A percentile compares a stretch with the other conserved stretches of the same genome.
phyloP scores from a whole-genome alignment of 2,797 vertebrate species.

The Pelobates cultripes region DNA sequence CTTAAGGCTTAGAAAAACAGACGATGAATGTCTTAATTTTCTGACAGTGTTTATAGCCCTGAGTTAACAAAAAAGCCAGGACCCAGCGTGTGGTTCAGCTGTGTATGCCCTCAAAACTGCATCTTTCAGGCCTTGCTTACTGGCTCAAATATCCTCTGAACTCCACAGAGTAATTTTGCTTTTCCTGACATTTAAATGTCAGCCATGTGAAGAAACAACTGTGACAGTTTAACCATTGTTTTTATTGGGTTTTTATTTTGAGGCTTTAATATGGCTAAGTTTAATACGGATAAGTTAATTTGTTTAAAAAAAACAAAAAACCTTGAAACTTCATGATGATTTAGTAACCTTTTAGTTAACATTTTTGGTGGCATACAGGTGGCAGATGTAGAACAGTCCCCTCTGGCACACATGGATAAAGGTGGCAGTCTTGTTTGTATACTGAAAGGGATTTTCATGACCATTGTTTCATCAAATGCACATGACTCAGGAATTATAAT shows the following conservation, averaged over 20 bases:
- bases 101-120: slow-evolving; percentile 19
- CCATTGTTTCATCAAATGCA: no score
- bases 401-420: no score
- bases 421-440: no score
- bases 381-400: not conserved
- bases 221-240: slow-evolving; percentile 8
- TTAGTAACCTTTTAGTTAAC: not conserved
- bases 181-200: slow-evolving; percentile 49
- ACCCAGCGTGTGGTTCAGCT: slow-evolving; percentile 41
- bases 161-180: slow-evolving; percentile 21
- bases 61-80: slow-evolving; percentile 26
- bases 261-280: not conserved
- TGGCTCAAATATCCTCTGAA: slow-evolving; percentile 24
- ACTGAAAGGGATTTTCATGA: no score
- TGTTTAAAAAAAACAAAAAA: not conserved
- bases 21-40: slow-evolving; percentile 48
- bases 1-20: slow-evolving; percentile 48
- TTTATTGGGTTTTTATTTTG: not conserved
- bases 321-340: not conserved
- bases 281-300: not conserved
- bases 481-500: no score
- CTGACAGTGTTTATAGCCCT: slow-evolving; percentile 29
- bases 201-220: slow-evolving; percentile 22
- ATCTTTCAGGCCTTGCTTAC: slow-evolving; percentile 24
- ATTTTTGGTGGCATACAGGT: not conserved